Evolutionary conservation across 2,888 invertebrate species (phyloP).

Genomic region (Nycteola revayana): DNA sequence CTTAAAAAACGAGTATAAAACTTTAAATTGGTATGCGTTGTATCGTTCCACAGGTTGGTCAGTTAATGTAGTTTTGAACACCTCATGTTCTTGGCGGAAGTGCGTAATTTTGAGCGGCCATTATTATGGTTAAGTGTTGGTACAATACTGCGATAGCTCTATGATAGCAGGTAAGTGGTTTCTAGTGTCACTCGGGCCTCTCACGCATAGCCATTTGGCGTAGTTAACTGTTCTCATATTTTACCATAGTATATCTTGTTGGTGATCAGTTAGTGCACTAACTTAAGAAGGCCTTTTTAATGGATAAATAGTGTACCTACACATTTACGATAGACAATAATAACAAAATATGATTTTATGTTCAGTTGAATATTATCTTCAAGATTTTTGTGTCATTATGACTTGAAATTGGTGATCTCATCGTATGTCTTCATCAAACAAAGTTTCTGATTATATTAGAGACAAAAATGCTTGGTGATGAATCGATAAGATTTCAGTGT

Average conservation of each 20-base stretch:
- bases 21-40: conserved; percentile 17
- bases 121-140: conserved; percentile 22
- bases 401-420: too few species aligned
- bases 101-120: conserved; percentile 23
- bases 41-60: conserved; percentile 27
- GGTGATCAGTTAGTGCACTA: too few species aligned
- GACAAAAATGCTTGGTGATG: too few species aligned
- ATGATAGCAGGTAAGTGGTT: conserved; percentile 34
- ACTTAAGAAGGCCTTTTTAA: too few species aligned
- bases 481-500: too few species aligned
- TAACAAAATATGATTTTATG: background rate
- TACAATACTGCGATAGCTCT: conserved; percentile 23
- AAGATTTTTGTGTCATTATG: too few species aligned
- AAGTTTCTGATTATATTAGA: too few species aligned
- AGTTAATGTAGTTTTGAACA: conserved; percentile 36
- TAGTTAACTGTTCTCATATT: conserved; percentile 8
- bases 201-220: conserved; percentile 19
- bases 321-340: background rate
- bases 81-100: conserved; percentile 29
- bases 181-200: conserved; percentile 27
- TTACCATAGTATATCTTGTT: conserved; percentile 2
- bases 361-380: too few species aligned
- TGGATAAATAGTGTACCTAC: too few species aligned
- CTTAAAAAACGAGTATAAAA: background rate
- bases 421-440: too few species aligned